phyloP scores from a whole-genome alignment of 1,140 invertebrate genomes.

The Thalassaphorura encarpata region DNA sequence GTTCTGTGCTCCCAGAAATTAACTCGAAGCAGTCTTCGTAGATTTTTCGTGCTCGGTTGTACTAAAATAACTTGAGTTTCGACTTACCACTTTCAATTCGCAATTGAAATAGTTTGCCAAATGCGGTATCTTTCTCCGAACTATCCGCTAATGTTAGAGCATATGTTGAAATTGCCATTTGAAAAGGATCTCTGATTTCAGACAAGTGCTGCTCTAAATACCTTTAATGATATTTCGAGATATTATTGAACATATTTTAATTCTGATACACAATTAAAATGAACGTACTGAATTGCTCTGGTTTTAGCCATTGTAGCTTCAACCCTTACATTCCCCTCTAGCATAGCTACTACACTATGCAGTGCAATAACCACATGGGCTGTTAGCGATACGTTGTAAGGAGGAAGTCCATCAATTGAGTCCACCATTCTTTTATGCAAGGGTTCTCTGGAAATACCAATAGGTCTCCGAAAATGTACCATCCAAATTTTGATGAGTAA shows the following conservation, averaged over 20 bases:
- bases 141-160: constrained; percentile 41
- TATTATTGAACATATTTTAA: not conserved
- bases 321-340: constrained; percentile 35
- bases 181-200: constrained; percentile 41
- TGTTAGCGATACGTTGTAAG: constrained; percentile 40
- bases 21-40: too few species aligned
- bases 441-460: constrained; percentile 27
- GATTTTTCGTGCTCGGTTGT: not conserved
- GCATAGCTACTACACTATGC: constrained; percentile 35
- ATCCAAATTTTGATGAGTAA: constrained; percentile 38
- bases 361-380: constrained; percentile 45
- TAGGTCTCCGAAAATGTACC: constrained; percentile 43
- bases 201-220: constrained; percentile 41
- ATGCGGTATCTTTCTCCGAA: constrained; percentile 39
- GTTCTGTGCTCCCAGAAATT: too few species aligned
- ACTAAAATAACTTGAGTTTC: not conserved
- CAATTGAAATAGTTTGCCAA: constrained; percentile 18
- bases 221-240: constrained; percentile 19
- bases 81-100: not conserved
- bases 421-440: constrained; percentile 36
- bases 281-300: constrained; percentile 35
- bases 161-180: constrained; percentile 44
- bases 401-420: constrained; percentile 19
- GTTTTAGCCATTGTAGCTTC: constrained; percentile 35
- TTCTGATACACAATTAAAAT: not conserved